Conservation (phyloP, 1,140 invertebrate genomes). For the Gonioctena quinquepunctata region DNA sequence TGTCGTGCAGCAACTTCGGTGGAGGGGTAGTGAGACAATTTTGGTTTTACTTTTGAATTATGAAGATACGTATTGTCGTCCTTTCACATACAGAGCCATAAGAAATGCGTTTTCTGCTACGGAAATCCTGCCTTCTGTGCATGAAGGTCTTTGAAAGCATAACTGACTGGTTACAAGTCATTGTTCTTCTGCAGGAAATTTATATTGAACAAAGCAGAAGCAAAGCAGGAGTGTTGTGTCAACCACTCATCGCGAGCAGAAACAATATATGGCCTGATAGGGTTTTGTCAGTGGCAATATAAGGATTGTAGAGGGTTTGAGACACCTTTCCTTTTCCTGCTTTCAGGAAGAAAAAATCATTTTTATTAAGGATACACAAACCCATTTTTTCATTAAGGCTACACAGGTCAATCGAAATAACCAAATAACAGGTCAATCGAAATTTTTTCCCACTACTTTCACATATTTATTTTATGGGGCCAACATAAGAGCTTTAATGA, state of each 20-base stretch:
- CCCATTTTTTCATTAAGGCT: too few species aligned
- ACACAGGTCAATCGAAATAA: too few species aligned
- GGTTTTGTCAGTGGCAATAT: slow-evolving; percentile 13
- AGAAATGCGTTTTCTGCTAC: background rate
- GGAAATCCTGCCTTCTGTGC: background rate
- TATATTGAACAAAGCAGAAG: slow-evolving; percentile 12
- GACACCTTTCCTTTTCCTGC: background rate
- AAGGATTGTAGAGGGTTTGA: slow-evolving; percentile 10
- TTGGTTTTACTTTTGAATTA: slow-evolving; percentile 5
- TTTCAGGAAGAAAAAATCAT: slow-evolving; percentile 13
- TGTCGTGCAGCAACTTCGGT: background rate
- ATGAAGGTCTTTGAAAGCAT: slow-evolving; percentile 7
- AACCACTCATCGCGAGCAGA: slow-evolving; percentile 11
- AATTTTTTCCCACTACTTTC: too few species aligned
- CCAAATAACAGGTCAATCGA: too few species aligned
- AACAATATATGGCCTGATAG: slow-evolving; percentile 2
- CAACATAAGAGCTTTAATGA: too few species aligned
- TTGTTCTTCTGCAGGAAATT: slow-evolving; percentile 5
- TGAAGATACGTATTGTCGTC: background rate
- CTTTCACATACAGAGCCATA: background rate
- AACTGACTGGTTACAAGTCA: background rate
- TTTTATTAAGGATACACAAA: too few species aligned
- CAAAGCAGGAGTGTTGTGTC: background rate
- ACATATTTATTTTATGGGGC: too few species aligned
- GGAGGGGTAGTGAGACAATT: background rate